phyloP scores from a whole-genome alignment of 2,113 vertebrate genomes.

The Podarcis raffonei region DNA sequence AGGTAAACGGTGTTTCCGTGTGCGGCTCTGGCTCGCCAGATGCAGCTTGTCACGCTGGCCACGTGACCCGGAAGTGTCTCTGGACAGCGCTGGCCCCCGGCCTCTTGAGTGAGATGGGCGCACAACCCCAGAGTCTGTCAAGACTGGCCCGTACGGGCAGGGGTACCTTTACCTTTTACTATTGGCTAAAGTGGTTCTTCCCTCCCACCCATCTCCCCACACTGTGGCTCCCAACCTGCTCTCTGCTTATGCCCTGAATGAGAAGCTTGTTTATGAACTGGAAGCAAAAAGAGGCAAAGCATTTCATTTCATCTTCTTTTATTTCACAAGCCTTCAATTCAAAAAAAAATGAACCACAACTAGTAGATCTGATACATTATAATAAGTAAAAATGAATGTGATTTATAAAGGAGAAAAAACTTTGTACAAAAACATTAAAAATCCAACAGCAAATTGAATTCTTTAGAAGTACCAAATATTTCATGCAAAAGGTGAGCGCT shows the following conservation, averaged over 20 bases:
- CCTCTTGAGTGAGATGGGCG: too few relatives aligned
- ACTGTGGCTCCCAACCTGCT: too few relatives aligned
- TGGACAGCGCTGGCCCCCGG: too few relatives aligned
- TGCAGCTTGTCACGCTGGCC: too few relatives aligned
- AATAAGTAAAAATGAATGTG: conserved; percentile 84
- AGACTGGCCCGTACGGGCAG: too few relatives aligned
- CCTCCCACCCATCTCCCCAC: too few relatives aligned
- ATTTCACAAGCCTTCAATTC: conserved; percentile 87
- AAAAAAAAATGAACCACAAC: conserved; percentile 85
- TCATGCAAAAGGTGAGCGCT: conserved; percentile 61
- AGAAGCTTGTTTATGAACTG: neutral
- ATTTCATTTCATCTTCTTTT: conserved; percentile 70
- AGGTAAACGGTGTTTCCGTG: too few relatives aligned
- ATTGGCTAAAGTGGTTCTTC: too few relatives aligned
- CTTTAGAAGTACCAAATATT: conserved; percentile 70
- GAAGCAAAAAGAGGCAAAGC: neutral
- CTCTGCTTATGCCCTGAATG: neutral
- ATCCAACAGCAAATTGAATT: conserved; percentile 66
- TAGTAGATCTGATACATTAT: conserved; percentile 77
- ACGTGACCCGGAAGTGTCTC: too few relatives aligned
- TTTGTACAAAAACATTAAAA: conserved; percentile 85
- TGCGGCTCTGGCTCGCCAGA: too few relatives aligned
- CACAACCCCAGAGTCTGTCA: too few relatives aligned
- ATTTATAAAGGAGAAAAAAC: conserved; percentile 81
- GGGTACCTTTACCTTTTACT: too few relatives aligned